Evolutionary conservation across 2,797 vertebrate genomes (phyloP).

Genomic region (Melopsittacus undulatus): DNA sequence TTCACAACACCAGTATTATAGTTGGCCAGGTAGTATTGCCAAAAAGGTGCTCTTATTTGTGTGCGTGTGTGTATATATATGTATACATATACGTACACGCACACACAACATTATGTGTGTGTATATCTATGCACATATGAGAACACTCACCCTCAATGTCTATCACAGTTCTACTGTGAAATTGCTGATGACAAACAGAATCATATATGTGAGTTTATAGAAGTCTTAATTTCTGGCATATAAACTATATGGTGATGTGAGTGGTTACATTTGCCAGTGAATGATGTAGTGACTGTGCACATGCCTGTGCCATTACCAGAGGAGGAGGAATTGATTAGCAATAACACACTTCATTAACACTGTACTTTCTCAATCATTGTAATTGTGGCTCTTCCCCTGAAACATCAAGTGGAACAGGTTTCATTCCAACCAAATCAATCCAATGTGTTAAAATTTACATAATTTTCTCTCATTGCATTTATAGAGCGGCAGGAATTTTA

Average conservation of each 20-base stretch:
- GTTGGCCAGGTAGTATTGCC: not conserved
- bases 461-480: slow-evolving; percentile 63
- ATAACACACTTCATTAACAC: slow-evolving; percentile 75
- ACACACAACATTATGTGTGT: not conserved
- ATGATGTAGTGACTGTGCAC: not conserved
- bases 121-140: fast-evolving
- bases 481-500: slow-evolving; percentile 69
- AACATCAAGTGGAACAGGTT: slow-evolving; percentile 60
- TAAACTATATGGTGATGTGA: not conserved
- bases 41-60: not conserved
- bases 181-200: not conserved
- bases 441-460: slow-evolving; percentile 70
- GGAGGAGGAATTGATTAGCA: slow-evolving; percentile 72
- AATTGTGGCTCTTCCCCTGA: slow-evolving; percentile 71
- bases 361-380: slow-evolving; percentile 76
- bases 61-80: not conserved
- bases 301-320: not conserved
- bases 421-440: slow-evolving; percentile 70
- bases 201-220: not conserved
- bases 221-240: not conserved
- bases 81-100: no score
- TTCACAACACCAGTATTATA: not conserved
- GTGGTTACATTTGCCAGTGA: not conserved
- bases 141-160: not conserved
- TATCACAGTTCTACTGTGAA: not conserved